A percentile compares a stretch with the other conserved stretches of the same genome.
Conservation (phyloP, 2,113 vertebrate species). For the Colaptes auratus region DNA sequence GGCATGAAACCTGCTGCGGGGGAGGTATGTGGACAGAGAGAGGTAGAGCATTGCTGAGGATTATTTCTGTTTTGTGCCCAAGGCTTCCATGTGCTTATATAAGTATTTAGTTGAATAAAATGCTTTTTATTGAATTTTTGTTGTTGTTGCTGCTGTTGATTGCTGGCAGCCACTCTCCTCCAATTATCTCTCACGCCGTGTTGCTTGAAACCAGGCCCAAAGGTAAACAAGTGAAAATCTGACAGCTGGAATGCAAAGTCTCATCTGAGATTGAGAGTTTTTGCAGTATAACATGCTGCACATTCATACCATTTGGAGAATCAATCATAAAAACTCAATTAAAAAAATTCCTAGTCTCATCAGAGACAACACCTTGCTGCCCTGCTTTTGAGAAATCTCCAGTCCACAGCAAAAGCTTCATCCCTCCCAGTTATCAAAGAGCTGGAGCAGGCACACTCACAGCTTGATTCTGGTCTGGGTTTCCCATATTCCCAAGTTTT, state of each 20-base stretch:
- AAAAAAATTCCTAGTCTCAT: conserved; percentile 36
- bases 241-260: conserved; percentile 59
- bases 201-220: conserved; percentile 43
- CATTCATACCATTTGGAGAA: conserved; percentile 2
- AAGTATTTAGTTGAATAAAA: conserved; percentile 42
- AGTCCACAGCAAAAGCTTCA: not conserved
- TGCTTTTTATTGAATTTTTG: conserved; percentile 39
- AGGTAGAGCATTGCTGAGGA: not conserved
- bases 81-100: conserved; percentile 33
- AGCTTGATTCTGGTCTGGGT: not conserved
- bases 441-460: not conserved
- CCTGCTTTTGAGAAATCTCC: not conserved
- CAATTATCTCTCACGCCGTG: conserved; percentile 2
- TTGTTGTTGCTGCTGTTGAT: not conserved
- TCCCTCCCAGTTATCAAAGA: not conserved
- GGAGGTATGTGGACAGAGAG: not conserved
- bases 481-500: conserved; percentile 15
- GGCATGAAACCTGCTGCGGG: conserved; percentile 15
- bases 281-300: conserved; percentile 11
- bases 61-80: conserved; percentile 29
- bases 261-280: conserved; percentile 20
- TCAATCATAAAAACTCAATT: not conserved
- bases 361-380: not conserved
- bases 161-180: not conserved
- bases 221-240: conserved; percentile 63